Percentiles rank a stretch among this genome's conserved stretches.
Conservation (phyloP, 2,888 invertebrate species). For the Ommatoiulus sabulosus region DNA sequence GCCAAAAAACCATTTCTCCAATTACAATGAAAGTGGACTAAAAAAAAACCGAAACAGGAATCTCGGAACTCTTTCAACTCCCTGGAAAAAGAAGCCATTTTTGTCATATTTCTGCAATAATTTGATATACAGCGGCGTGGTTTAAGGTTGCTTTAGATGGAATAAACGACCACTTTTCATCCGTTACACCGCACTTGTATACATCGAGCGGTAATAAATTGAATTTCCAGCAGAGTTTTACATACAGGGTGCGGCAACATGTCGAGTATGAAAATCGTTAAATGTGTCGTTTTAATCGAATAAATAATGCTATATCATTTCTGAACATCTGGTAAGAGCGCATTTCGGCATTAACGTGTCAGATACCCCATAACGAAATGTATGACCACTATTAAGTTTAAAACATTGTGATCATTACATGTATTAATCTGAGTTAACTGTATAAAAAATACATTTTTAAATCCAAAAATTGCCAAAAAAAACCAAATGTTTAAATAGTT, state of each 20-base stretch:
- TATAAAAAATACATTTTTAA: too few species aligned
- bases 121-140: slow-evolving; percentile 32
- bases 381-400: too few species aligned
- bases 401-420: too few species aligned
- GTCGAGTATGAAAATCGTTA: neutral
- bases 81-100: neutral
- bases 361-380: too few species aligned
- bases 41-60: slow-evolving; percentile 31
- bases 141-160: slow-evolving; percentile 18
- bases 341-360: too few species aligned
- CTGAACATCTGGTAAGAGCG: too few species aligned
- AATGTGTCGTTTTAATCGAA: neutral
- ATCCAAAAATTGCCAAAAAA: too few species aligned
- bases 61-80: slow-evolving; percentile 16
- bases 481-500: too few species aligned
- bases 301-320: too few species aligned
- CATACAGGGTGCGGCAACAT: slow-evolving; percentile 1
- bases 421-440: too few species aligned
- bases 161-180: slow-evolving; percentile 39
- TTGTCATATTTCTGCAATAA: slow-evolving; percentile 47
- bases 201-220: slow-evolving; percentile 21
- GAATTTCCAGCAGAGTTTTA: slow-evolving; percentile 27
- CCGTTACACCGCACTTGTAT: slow-evolving; percentile 38
- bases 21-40: slow-evolving; percentile 29
- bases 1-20: slow-evolving; percentile 8